Base-by-base conservation (phyloP, 2,113 vertebrate genomes). In the Picathartes gymnocephalus region DNA sequence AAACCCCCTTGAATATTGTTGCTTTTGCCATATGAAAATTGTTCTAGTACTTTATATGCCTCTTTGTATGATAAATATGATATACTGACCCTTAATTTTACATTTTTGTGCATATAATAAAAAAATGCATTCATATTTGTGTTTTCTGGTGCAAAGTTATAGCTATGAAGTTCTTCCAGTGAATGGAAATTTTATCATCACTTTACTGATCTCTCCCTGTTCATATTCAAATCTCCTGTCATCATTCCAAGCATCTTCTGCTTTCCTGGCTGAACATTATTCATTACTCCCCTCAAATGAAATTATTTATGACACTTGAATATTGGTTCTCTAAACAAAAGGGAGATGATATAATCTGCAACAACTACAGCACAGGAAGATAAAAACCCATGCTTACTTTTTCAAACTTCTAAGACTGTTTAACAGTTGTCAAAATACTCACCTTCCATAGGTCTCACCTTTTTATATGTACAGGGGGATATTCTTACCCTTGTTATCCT, bases 211-310 rank as follows among this genome's bases (percentile, higher is more conserved):
- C 47, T 79, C 33, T 83, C 12, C 12, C 9, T 70, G 13, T 57
- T 57, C 9, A 31, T 20, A 57, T 21, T 77, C 17, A 53, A 30
- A 37, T 61, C 28, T 77, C 31, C 42, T 69, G 21, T 17, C 60
- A 31, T 48, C 19, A 76, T 15, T 83, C 4, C 22, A 88, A 40
- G 9, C 37, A 82, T 27, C 9, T 77, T 42, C 40, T 35, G 4
- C 18, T 81, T 86, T 54, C 78, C 42, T 45, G 48, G 16, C 14
- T 70, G 45, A 88, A 81, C 2, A 17, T 37, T n/a, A 72, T 64
- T 62, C 25, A 28, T 28, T 51, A 18, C 1, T 1, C 1, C 1
- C 1, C 3, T 8, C 4, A 2, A 10, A 39, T 39, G 33, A 90
- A 90, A 64, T 30, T 1, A 2, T 64, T 54, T 74, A 56, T 21